Conservation (phyloP, 2,888 invertebrate species). For the Phytoseiulus persimilis region DNA sequence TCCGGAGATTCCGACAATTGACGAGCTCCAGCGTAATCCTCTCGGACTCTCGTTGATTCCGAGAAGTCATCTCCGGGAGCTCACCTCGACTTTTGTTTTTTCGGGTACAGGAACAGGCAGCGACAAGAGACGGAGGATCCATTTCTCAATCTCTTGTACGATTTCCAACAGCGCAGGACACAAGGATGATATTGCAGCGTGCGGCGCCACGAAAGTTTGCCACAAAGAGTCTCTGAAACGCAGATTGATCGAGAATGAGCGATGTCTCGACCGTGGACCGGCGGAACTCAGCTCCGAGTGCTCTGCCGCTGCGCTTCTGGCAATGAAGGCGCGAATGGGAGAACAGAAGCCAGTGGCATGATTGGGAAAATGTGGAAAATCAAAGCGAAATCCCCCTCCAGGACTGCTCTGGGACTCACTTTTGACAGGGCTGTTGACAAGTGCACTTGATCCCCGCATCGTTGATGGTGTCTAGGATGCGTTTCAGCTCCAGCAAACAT, state of each 20-base stretch:
- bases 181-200: slow-evolving; percentile 52
- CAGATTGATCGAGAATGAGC: neutral
- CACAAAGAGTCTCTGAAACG: slow-evolving; percentile 78
- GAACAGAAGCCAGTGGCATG: neutral
- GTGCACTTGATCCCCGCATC: slow-evolving; percentile 59
- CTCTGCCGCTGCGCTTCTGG: neutral
- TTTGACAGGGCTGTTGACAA: slow-evolving; percentile 27
- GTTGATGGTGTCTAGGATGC: slow-evolving; percentile 93
- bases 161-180: slow-evolving; percentile 86
- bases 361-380: neutral
- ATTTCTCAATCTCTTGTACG: slow-evolving; percentile 94
- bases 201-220: slow-evolving; percentile 70
- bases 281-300: neutral
- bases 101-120: slow-evolving; percentile 97
- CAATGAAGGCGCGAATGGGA: neutral
- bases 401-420: neutral
- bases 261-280: neutral
- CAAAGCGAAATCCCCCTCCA: neutral
- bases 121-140: slow-evolving; percentile 89
- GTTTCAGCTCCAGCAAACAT: slow-evolving; percentile 88
- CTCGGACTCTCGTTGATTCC: neutral
- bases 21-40: no score
- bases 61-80: slow-evolving; percentile 38
- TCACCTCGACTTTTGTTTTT: slow-evolving; percentile 69
- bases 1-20: no score